These are phyloP conservation scores for Agrotis ipsilon DNA, from an alignment of 2,888 invertebrate genomes.

Conservation along the genomic window DNA sequence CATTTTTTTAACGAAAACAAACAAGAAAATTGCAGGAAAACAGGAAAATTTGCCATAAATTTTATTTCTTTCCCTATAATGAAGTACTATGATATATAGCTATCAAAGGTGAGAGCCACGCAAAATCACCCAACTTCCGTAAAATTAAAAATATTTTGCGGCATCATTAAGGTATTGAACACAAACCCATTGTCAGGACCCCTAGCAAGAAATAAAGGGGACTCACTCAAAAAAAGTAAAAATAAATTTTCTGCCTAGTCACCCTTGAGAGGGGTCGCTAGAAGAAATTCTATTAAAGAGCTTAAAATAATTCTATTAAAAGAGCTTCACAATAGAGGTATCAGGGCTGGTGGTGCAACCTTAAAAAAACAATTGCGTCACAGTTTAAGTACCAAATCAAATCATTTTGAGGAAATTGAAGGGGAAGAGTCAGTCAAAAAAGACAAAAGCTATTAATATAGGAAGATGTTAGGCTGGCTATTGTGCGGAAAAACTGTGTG, in stretches of 20 bases:
- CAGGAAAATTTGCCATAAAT: too few species aligned
- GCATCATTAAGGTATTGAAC: slow-evolving; percentile 42
- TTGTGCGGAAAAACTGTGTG: slow-evolving; percentile 44
- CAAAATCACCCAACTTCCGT: slow-evolving; percentile 30
- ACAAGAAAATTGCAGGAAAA: neutral
- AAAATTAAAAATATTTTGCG: slow-evolving; percentile 32
- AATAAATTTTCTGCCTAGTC: slow-evolving; percentile 50
- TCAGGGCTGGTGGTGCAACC: slow-evolving; percentile 18
- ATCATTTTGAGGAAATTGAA: slow-evolving; percentile 16
- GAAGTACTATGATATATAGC: neutral
- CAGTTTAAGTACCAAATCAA: slow-evolving; percentile 16
- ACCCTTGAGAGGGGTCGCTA: slow-evolving; percentile 22
- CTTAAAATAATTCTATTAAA: slow-evolving; percentile 54
- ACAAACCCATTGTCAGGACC: slow-evolving; percentile 39
- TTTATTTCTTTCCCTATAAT: neutral
- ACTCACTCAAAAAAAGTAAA: slow-evolving; percentile 34
- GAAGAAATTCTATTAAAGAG: slow-evolving; percentile 38
- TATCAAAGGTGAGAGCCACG: neutral
- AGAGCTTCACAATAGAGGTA: slow-evolving; percentile 32
- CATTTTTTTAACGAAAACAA: neutral
- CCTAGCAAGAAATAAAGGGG: slow-evolving; percentile 34
- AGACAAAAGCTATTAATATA: slow-evolving; percentile 23
- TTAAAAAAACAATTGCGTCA: slow-evolving; percentile 26
- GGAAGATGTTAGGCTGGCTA: slow-evolving; percentile 26
- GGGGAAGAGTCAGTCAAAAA: neutral